phyloP scores from a whole-genome alignment of 1,140 invertebrate species.

The Phymorhynchus buccinoides region DNA sequence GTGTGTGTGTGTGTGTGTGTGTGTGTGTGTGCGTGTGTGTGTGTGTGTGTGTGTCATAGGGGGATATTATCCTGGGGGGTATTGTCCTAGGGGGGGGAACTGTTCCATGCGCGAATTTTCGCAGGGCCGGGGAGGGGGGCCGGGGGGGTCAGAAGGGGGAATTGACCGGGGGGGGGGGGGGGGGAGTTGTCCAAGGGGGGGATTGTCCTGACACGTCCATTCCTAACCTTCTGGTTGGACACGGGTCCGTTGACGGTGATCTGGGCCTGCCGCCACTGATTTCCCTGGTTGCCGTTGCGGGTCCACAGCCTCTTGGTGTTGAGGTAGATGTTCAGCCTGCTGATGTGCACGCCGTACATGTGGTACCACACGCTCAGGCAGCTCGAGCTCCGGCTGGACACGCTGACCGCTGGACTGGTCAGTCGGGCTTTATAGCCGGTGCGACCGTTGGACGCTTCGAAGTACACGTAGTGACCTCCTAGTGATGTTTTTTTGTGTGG shows the following conservation, averaged over 20 bases:
- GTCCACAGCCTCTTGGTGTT: conserved; percentile 56
- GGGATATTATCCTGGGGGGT: no score
- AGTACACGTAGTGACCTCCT: conserved; percentile 65
- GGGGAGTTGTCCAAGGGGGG: no score
- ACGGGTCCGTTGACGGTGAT: conserved; percentile 37
- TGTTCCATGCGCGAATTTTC: no score
- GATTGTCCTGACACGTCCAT: no score
- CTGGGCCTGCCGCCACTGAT: conserved; percentile 60
- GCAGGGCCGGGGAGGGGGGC: no score
- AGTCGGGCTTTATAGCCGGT: conserved; percentile 59
- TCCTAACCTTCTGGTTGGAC: not conserved
- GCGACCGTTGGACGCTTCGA: conserved; percentile 48
- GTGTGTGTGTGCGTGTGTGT: no score
- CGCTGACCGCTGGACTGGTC: conserved; percentile 57
- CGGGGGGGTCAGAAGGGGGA: no score
- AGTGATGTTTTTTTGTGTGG: no score
- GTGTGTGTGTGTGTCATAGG: no score
- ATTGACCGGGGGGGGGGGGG: no score
- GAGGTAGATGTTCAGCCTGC: conserved; percentile 69
- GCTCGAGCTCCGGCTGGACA: conserved; percentile 36
- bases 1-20: no score
- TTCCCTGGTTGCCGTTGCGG: conserved; percentile 58
- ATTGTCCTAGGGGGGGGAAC: no score
- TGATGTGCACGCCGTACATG: conserved; percentile 68
- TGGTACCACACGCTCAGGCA: conserved; percentile 70